phyloP scores from a whole-genome alignment of 2,888 invertebrate genomes.

The Eulithis testata region DNA sequence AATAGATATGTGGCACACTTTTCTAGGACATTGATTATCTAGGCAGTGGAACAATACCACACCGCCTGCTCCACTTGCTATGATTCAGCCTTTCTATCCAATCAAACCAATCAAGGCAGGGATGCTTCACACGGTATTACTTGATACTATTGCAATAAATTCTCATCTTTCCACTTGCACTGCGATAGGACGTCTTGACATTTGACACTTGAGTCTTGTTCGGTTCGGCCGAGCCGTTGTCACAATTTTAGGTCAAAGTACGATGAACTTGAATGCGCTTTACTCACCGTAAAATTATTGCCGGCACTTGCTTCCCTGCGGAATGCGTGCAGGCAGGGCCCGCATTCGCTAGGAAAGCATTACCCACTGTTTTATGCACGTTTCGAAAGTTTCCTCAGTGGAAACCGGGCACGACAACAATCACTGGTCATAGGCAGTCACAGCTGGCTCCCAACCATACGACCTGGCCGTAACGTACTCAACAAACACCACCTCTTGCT shows the following conservation, averaged over 20 bases:
- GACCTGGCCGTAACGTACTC: slow-evolving; percentile 70
- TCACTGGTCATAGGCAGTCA: slow-evolving; percentile 69
- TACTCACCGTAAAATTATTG: slow-evolving; percentile 84
- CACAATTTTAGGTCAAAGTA: slow-evolving; percentile 80
- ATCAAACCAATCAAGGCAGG: slow-evolving; percentile 24
- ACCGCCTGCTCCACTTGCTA: slow-evolving; percentile 11
- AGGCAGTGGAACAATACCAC: slow-evolving; percentile 31
- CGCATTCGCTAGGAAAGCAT: slow-evolving; percentile 82
- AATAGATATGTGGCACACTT: slow-evolving; percentile 26
- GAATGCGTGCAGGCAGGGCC: slow-evolving; percentile 81
- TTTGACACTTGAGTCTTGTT: slow-evolving; percentile 69
- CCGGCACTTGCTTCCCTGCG: slow-evolving; percentile 81
- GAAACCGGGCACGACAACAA: slow-evolving; percentile 84
- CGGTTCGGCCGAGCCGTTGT: slow-evolving; percentile 47
- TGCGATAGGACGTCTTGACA: slow-evolving; percentile 55
- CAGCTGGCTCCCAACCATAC: slow-evolving; percentile 68
- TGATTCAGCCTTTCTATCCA: slow-evolving; percentile 33
- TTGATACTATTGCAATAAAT: slow-evolving; percentile 44
- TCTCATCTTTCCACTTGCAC: slow-evolving; percentile 46
- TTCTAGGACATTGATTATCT: slow-evolving; percentile 41
- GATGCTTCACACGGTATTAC: slow-evolving; percentile 30
- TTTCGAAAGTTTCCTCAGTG: slow-evolving; percentile 82
- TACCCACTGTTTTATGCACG: slow-evolving; percentile 82
- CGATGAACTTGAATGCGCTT: slow-evolving; percentile 80
- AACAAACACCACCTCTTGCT: slow-evolving; percentile 71